phyloP scores from a whole-genome alignment of 2,888 invertebrate species.

The Platerodrilus igneus region DNA sequence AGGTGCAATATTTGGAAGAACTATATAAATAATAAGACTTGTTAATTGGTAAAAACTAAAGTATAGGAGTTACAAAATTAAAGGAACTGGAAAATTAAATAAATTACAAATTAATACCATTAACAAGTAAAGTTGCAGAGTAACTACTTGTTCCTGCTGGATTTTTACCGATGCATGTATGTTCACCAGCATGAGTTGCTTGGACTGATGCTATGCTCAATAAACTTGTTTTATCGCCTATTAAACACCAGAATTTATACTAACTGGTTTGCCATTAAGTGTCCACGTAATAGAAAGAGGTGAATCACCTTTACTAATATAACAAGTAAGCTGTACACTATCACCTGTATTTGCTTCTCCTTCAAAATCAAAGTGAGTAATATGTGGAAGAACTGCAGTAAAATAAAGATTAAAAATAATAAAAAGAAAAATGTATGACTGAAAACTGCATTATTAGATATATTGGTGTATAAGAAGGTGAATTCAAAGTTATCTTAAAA shows the following conservation, averaged over 20 bases:
- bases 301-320: constrained; percentile 73
- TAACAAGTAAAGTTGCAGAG: constrained; percentile 49
- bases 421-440: constrained; percentile 12
- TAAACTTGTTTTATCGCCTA: constrained; percentile 49
- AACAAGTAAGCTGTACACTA: constrained; percentile 68
- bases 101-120: constrained; percentile 47
- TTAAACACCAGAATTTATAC: constrained; percentile 47
- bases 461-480: too few species aligned
- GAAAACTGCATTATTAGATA: too few species aligned
- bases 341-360: constrained; percentile 76
- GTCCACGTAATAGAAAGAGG: constrained; percentile 75
- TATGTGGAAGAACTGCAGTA: constrained; percentile 61
- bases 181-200: constrained; percentile 50
- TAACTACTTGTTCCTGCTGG: constrained; percentile 49
- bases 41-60: constrained; percentile 49
- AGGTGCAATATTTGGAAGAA: constrained; percentile 54
- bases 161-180: constrained; percentile 52
- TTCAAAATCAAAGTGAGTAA: constrained; percentile 68
- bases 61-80: constrained; percentile 27
- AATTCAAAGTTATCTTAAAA: too few species aligned
- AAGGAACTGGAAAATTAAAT: neutral
- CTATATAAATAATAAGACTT: constrained; percentile 28
- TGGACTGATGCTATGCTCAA: constrained; percentile 51
- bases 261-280: constrained; percentile 50
- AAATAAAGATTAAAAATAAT: constrained; percentile 29